Evolutionary conservation across 2,888 invertebrate species (phyloP), one percentile per base, ranked within the genome.

Genomic region (Cremastinae sp.): DNA sequence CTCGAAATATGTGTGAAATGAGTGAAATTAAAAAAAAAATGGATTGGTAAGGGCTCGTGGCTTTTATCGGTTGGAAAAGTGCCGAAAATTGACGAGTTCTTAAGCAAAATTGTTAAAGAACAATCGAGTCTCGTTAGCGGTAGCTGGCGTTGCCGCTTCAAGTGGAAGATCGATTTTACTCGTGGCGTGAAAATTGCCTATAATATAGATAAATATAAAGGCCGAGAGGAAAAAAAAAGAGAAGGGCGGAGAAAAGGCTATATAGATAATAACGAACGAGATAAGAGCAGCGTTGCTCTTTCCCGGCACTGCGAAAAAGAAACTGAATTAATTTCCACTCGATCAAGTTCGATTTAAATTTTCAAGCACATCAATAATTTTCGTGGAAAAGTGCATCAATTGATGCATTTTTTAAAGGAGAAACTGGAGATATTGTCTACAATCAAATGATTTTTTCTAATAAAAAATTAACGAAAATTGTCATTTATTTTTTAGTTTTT

Each of bases 121-220:
- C 65, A 59, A 65, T 72, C 18, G 49, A 28, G 43, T 41, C 54
- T 72, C 72, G 72, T 72, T 72, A 72, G 58, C 43, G 58, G 34
- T 51, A 5, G 28, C 28, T 28, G 28, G 28, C 28, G 28, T 5
- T 28, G 28, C 28, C 20, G 49, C 41, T 58, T 72, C 34, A 16
- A 65, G 72, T 65, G 43, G 53, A 54, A 61, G 66, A 73, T 73
- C 65, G 66, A 66, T 73, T 66, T 66, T 66, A 9, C 53, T 65
- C 28, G 9, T 34, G 41, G 49, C 36, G 36, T 59, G 49, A 43
- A 51, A 62, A 62, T 45, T 28, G 36, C 16, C 45, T 20, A 53
- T 34, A 38, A 45, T 45, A 28, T 28, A 9, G 36, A 45, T 71
- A 62, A 14, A 71, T 54, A 9, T n/a, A 12, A 10, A 20, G 16